A percentile compares a stretch with the other conserved stretches of the same genome.
Conservation (phyloP, 1,140 invertebrate genomes). For the Drosophila sucinea region DNA sequence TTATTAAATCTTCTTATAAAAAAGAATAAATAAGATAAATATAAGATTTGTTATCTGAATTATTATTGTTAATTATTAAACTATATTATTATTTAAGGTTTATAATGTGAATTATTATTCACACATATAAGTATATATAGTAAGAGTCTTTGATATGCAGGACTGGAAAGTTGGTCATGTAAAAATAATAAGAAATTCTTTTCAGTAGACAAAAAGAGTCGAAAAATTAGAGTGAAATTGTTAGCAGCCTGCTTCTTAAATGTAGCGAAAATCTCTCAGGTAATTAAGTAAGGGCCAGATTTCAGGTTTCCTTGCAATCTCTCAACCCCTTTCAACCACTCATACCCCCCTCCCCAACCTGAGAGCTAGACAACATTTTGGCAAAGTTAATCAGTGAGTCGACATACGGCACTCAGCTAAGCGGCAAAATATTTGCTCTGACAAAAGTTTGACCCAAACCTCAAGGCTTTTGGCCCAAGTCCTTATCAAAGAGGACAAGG, state of each 20-base stretch:
- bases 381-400: conserved; percentile 75
- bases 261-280: conserved; percentile 51
- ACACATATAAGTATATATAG: no score
- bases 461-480: conserved; percentile 34
- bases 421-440: conserved; percentile 75
- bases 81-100: no score
- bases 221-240: background rate
- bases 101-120: no score
- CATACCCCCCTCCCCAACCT: background rate
- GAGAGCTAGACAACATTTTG: conserved; percentile 38
- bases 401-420: conserved; percentile 77
- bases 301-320: conserved; percentile 3
- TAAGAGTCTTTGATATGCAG: no score
- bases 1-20: no score
- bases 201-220: no score
- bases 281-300: conserved; percentile 67
- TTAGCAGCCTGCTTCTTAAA: conserved; percentile 24
- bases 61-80: no score
- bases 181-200: no score
- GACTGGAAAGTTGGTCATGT: no score
- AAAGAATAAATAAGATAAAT: background rate
- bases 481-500: conserved; percentile 66
- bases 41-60: background rate
- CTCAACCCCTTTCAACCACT: background rate
- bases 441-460: conserved; percentile 51